Evolutionary conservation across 2,113 vertebrate genomes (phyloP), one percentile per base, ranked within the genome.

Genomic region (Equus przewalskii): DNA sequence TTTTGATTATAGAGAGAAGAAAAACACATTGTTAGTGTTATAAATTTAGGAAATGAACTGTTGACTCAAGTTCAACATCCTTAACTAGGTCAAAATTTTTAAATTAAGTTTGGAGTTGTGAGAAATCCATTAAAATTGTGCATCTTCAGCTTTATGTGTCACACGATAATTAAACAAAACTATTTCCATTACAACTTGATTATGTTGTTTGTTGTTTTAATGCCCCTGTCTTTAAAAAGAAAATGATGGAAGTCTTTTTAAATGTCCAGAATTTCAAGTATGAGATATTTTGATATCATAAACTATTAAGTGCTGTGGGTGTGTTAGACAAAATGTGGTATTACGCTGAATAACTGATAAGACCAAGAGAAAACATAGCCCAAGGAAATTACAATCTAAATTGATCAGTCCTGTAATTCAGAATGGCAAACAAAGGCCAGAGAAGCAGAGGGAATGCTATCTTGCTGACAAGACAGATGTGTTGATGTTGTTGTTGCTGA

Each of bases 251-350:
- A 54, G 0, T 26, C 62, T 73, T 95, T 96, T 88, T n/a, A 56
- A 95, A 81, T 70, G 33, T 78, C 7, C 56, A 54, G n/a, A 67
- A 69, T 51, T 96, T 94, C 64, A 87, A 36, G n/a, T 76, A 41
- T 51, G 28, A 86, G 46, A 41, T 44, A 60, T 81, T 90, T 93
- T 69, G n/a, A 56, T 65, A 36, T 84, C 19, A 49, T 56, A 18
- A 70, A 56, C 22, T 69, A 70, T 72, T 51, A 80, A 88, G 19
- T 28, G 7, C 24, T 58, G 6, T 19, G 46, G 1, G 2, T 44
- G 26, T 87, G 36, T 46, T 26, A 26, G 30, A 51, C 0, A 6
- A 10, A 51, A 9, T 80, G 7, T 16, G 19, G 14, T n/a, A 18
- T 60, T 72, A 58, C 3, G 18, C 12, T 79, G 60, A 62, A 54